These are phyloP conservation scores for Cromileptes altivelis DNA, from an alignment of 2,113 vertebrate genomes.

Conservation along the genomic window DNA sequence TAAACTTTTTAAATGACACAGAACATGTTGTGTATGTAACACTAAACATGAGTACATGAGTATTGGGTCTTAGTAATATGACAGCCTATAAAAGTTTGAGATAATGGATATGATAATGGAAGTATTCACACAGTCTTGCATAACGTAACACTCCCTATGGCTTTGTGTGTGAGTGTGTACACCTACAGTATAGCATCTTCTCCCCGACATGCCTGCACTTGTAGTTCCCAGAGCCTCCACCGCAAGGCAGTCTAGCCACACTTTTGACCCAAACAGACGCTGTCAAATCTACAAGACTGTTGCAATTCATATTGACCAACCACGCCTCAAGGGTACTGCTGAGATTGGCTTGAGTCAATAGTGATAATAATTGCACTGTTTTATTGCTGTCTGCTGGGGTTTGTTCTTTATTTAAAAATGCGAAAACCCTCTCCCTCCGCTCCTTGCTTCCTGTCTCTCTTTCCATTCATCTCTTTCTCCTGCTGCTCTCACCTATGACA, in stretches of 20 bases:
- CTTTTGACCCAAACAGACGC: background rate
- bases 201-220: background rate
- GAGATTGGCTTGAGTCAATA: conserved; percentile 61
- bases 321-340: conserved; percentile 47
- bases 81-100: background rate
- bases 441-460: conserved; percentile 6
- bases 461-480: conserved; percentile 3
- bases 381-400: conserved; percentile 50
- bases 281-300: conserved; percentile 21
- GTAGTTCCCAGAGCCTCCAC: conserved; percentile 61
- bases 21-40: background rate
- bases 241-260: conserved; percentile 65
- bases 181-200: background rate
- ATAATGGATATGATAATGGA: background rate
- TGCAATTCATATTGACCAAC: conserved; percentile 57
- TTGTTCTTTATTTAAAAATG: conserved; percentile 60
- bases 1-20: background rate
- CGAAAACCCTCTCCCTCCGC: background rate
- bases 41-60: background rate
- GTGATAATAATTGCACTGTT: conserved; percentile 61
- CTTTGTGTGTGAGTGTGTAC: background rate
- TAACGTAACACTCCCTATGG: background rate
- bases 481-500: conserved; percentile 80
- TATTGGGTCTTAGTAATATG: background rate
- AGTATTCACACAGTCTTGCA: background rate